Evolutionary conservation across 2,888 invertebrate genomes (phyloP), one percentile per base, ranked within the genome.

Genomic region (Drosophila bunnanda): DNA sequence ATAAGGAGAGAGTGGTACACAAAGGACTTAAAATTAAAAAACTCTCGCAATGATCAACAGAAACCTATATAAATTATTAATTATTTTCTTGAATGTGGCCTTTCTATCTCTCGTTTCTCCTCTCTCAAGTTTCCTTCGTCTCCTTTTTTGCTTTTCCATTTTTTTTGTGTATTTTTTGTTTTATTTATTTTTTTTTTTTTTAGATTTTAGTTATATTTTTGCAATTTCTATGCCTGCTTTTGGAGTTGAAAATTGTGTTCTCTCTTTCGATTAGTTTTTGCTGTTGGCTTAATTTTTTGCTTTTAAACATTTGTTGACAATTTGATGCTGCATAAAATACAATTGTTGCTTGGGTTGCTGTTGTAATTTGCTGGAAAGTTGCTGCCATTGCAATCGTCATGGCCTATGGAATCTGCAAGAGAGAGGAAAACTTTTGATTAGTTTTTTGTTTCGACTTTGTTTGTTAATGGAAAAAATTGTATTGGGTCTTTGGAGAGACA

Each of bases 321-420:
- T 80, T 82, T 82, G 76, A 80, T 89, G 88, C 76, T 90, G 90
- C 88, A 86, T 83, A 88, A 90, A 88, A 89, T 86, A 88, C 87
- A 83, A 80, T 88, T 90, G 78, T 77, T 87, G 85, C 78, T 82
- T 87, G 64, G 78, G 78, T 64, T 74, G 74, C 48, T 80, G 80
- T 75, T 76, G 88, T 77, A 87, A 75, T 88, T 87, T 89, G 78
- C 79, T 88, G 83, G 86, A 89, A 90, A 89, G 79, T 89, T 89
- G 81, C 80, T 85, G 89, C 92, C 92, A 91, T 92, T 92, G 92
- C 94, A 94, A 95, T 94, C 94, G 95, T 95, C 95, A 95, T 95
- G 95, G 95, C 94, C 95, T 95, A 94, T 95, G 95, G 94, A 95
- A 95, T 94, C 95, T 95, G 93, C 28, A 89, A 41, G 56, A 72